Conservation (phyloP, 2,888 invertebrate species). For the Harmothoe impar region DNA sequence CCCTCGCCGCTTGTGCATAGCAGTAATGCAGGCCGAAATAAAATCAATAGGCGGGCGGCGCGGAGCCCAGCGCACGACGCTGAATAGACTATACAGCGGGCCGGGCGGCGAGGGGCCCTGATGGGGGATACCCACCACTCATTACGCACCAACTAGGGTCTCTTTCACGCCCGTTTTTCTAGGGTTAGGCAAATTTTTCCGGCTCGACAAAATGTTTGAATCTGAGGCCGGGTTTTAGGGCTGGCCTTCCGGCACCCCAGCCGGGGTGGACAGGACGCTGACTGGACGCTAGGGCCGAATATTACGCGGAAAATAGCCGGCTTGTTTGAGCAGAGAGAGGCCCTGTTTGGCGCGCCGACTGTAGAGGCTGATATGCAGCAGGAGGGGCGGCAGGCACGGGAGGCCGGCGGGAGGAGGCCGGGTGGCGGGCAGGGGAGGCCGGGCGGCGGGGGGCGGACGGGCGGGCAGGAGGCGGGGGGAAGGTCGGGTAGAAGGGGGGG, state of each 20-base stretch:
- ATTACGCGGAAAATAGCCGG: constrained; percentile 43
- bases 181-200: constrained; percentile 33
- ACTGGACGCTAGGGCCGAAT: neutral
- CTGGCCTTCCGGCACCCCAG: neutral
- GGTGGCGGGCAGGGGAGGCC: neutral
- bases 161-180: constrained; percentile 50
- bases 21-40: constrained; percentile 54
- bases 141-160: neutral
- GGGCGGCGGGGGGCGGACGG: neutral
- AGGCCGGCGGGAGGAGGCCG: neutral
- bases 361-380: constrained; percentile 31
- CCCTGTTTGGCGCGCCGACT: neutral
- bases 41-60: constrained; percentile 29
- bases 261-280: neutral
- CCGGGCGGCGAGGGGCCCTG: constrained; percentile 25
- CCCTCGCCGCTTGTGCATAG: constrained; percentile 44
- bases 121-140: constrained; percentile 6
- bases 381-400: neutral
- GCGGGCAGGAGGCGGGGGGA: neutral
- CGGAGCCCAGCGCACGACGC: neutral
- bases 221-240: neutral
- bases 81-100: constrained; percentile 54
- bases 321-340: constrained; percentile 35
- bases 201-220: neutral
- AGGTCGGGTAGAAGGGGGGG: neutral